phyloP scores from a whole-genome alignment of 2,113 vertebrate species.

The Seriola quinqueradiata region DNA sequence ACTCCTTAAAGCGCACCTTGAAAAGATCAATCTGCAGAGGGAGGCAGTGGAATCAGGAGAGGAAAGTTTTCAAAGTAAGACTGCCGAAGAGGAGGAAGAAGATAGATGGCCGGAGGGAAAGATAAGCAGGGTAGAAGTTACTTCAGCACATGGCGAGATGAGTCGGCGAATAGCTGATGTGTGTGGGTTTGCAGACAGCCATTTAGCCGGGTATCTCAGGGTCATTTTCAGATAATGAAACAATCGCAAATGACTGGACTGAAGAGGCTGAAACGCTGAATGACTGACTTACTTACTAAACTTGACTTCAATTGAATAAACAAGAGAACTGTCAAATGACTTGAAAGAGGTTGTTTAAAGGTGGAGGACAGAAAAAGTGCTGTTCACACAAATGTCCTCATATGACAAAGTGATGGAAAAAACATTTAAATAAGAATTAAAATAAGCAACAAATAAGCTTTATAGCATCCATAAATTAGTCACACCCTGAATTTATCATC shows the following conservation, averaged over 20 bases:
- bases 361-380: background rate
- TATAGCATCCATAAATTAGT: background rate
- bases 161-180: background rate
- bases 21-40: conserved; percentile 17
- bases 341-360: background rate
- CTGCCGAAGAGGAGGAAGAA: background rate
- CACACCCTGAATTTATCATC: background rate
- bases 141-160: background rate
- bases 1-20: background rate
- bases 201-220: background rate
- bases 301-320: background rate
- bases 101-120: conserved; percentile 16
- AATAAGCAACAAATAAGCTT: background rate
- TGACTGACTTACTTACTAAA: background rate
- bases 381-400: background rate
- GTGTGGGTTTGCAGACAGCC: conserved; percentile 25
- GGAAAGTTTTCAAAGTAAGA: conserved; percentile 17
- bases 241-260: background rate
- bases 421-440: background rate
- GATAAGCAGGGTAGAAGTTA: background rate
- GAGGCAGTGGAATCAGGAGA: background rate
- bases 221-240: conserved; percentile 18
- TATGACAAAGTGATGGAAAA: background rate
- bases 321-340: background rate
- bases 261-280: background rate